Evolutionary conservation across 2,888 invertebrate species (phyloP).

Genomic region (Cephus spinipes): DNA sequence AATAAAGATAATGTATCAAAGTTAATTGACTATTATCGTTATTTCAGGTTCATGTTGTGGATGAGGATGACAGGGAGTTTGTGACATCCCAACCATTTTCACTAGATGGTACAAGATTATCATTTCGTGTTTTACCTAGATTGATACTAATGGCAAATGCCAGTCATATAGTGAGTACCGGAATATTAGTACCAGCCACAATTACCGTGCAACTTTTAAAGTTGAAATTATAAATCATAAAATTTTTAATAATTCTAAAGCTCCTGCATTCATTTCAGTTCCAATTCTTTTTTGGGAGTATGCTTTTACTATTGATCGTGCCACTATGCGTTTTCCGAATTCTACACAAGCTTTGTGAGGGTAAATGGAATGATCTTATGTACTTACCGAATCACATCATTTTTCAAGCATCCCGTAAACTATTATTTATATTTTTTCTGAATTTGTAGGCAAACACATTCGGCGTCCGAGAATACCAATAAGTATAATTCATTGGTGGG

Average conservation of each 20-base stretch:
- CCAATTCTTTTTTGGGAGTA: conserved; percentile 75
- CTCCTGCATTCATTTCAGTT: conserved; percentile 70
- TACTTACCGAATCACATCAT: background rate
- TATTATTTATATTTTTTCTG: conserved; percentile 11
- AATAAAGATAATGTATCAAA: background rate
- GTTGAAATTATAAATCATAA: too few relatives aligned
- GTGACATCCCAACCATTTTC: conserved; percentile 79
- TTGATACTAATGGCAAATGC: conserved; percentile 83
- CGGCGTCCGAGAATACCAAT: conserved; percentile 64
- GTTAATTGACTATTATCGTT: background rate
- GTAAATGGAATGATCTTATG: conserved; percentile 53
- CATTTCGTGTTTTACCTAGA: conserved; percentile 77
- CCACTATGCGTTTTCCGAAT: conserved; percentile 76
- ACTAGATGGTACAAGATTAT: conserved; percentile 77
- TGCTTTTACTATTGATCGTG: conserved; percentile 73
- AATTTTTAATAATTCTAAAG: too few relatives aligned
- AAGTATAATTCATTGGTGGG: conserved; percentile 64
- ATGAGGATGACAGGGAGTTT: conserved; percentile 71
- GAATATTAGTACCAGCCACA: background rate
- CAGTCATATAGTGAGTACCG: conserved; percentile 76
- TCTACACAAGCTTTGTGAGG: conserved; percentile 70
- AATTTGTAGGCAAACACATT: conserved; percentile 64
- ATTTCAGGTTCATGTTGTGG: conserved; percentile 71
- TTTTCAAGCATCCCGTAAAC: conserved; percentile 9
- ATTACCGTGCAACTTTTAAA: background rate